Base-by-base conservation (phyloP, 2,113 vertebrate genomes). In the Vidua macroura region DNA sequence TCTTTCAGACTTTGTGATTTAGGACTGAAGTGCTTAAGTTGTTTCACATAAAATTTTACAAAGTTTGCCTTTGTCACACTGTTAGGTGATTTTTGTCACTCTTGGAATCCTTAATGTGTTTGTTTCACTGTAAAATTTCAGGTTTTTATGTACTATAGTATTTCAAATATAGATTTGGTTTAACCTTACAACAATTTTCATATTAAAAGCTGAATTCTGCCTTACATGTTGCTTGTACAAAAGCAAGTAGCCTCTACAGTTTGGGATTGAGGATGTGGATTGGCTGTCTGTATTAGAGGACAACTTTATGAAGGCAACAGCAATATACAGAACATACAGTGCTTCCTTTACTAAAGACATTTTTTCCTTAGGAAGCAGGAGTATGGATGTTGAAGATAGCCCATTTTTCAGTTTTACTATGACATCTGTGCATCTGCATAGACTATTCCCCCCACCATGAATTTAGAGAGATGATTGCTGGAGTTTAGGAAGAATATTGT, bases 1-100 rank as follows among this genome's bases (percentile, higher is more conserved):
- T 88, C 90, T 90, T 95, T 83, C 60, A 93, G 88, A 77, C 90
- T 95, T 97, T 59, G 90, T 94, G 96, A 96, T 94, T 96, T 95
- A 88, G 83, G 52, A 92, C 79, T 83, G 39, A 92, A 94, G 52
- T 77, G 39, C 60, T 91, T 73, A 73, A 74, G 18, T 74, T 83
- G 23, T 73, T 90, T 87, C 33, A 53, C 17, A 6, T 72, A 53
- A 93, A 87, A 76, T 60, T 92, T 70, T 21, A 33, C 43, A 3
- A 78, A 72, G 46, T 81, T 80, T 76, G 30, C 39, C 15, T 49
- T 75, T 70, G 13, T 77, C 21, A 13, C 52, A n/a, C 11, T 37
- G 5, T 53, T 72, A 39, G 51, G 35, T 70, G 63, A 51, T 46
- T 58, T 78, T 67, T 77, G 37, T 73, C 9, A 14, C 51, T 63